A percentile compares a stretch with the other conserved stretches of the same genome.
Conservation (phyloP, 2,888 invertebrate species). For the Dexiosoma caninum region DNA sequence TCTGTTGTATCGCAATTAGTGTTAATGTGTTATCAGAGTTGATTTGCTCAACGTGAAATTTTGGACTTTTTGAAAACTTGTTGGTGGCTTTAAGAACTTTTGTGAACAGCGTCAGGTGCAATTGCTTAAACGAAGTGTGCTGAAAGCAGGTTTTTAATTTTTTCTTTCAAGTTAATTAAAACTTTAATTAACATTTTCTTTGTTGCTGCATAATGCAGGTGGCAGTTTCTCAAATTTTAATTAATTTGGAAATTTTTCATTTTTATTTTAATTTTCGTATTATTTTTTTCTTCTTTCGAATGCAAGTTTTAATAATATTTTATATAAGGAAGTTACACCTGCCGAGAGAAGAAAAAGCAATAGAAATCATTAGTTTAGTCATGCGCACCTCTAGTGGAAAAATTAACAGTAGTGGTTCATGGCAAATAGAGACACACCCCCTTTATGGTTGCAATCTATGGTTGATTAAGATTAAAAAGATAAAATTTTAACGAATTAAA, state of each 20-base stretch:
- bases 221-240: not conserved
- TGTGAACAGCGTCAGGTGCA: not conserved
- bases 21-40: conserved; percentile 49
- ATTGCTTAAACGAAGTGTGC: not conserved
- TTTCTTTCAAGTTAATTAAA: not conserved
- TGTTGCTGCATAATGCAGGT: not conserved
- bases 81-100: conserved; percentile 8
- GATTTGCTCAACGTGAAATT: conserved; percentile 37
- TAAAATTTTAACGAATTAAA: conserved; percentile 9
- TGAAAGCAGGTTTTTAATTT: not conserved
- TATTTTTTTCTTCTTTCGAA: too few species aligned
- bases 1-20: conserved; percentile 58
- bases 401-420: conserved; percentile 30
- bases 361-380: conserved; percentile 8
- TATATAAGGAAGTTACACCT: conserved; percentile 21
- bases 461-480: conserved; percentile 44
- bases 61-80: conserved; percentile 5
- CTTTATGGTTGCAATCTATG: not conserved
- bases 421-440: conserved; percentile 41
- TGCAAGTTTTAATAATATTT: not conserved
- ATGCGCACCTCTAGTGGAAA: conserved; percentile 32
- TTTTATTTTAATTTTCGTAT: not conserved
- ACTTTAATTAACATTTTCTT: not conserved
- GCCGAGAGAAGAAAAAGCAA: not conserved
- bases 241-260: not conserved